These are phyloP conservation scores for Cherax quadricarinatus DNA, from an alignment of 1,140 invertebrate genomes.

Conservation along the genomic window DNA sequence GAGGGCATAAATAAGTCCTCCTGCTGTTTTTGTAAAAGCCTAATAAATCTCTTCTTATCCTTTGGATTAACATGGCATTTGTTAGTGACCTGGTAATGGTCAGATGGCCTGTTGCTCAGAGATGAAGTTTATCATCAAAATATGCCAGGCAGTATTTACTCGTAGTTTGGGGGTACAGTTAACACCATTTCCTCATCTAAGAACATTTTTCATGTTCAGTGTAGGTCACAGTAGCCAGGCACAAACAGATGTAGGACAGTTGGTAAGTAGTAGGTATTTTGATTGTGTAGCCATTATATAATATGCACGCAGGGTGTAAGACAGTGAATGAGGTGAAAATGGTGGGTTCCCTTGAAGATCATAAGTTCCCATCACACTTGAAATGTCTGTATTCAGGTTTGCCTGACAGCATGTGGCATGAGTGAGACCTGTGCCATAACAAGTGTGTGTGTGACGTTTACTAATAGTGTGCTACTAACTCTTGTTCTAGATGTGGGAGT, in stretches of 20 bases:
- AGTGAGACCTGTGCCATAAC: slow-evolving; percentile 64
- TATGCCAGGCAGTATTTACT: slow-evolving; percentile 34
- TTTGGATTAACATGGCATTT: slow-evolving; percentile 45
- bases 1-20: slow-evolving; percentile 23
- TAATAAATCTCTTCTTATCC: slow-evolving; percentile 22
- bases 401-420: slow-evolving; percentile 62
- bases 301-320: slow-evolving; percentile 50
- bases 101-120: slow-evolving; percentile 17
- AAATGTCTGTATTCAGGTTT: slow-evolving; percentile 7
- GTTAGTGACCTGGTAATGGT: slow-evolving; percentile 50
- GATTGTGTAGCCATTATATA: slow-evolving; percentile 58
- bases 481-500: slow-evolving; percentile 73
- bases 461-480: slow-evolving; percentile 73
- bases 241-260: slow-evolving; percentile 56
- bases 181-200: slow-evolving; percentile 73
- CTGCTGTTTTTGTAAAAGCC: slow-evolving; percentile 31
- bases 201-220: slow-evolving; percentile 67
- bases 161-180: slow-evolving; percentile 46
- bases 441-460: slow-evolving; percentile 69
- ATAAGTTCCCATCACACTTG: slow-evolving; percentile 47
- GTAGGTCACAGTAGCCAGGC: slow-evolving; percentile 62
- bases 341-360: slow-evolving; percentile 47
- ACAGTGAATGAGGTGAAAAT: slow-evolving; percentile 17
- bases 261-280: slow-evolving; percentile 65
- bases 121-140: not conserved